A percentile compares a stretch with the other conserved stretches of the same genome.
These are phyloP conservation scores for Temnothorax nylanderi DNA, from an alignment of 1,140 invertebrate species.

Conservation along the genomic window DNA sequence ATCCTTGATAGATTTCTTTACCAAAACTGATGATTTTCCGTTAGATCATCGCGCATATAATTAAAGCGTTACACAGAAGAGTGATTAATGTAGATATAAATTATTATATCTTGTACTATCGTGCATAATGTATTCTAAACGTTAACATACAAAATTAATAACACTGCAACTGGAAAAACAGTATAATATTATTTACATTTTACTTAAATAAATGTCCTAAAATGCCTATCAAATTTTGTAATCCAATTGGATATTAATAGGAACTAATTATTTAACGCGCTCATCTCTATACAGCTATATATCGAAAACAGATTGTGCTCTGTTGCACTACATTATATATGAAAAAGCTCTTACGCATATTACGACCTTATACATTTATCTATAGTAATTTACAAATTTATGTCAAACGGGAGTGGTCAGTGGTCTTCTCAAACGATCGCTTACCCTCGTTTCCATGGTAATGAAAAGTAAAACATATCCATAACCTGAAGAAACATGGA, in stretches of 20 bases:
- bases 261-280: slow-evolving; percentile 13
- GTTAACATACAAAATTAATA: slow-evolving; percentile 44
- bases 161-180: not conserved
- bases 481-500: slow-evolving; percentile 54
- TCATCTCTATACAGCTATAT: not conserved
- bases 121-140: slow-evolving; percentile 56
- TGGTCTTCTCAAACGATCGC: not conserved
- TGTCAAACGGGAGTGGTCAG: not conserved
- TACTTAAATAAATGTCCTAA: slow-evolving; percentile 28
- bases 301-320: not conserved
- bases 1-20: slow-evolving; percentile 48
- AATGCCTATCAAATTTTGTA: slow-evolving; percentile 25
- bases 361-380: not conserved
- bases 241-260: slow-evolving; percentile 8
- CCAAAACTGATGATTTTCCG: slow-evolving; percentile 59
- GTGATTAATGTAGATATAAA: slow-evolving; percentile 50
- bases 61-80: slow-evolving; percentile 31
- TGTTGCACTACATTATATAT: not conserved
- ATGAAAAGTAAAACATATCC: slow-evolving; percentile 59
- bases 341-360: slow-evolving; percentile 4
- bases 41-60: slow-evolving; percentile 53
- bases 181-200: slow-evolving; percentile 50
- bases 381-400: slow-evolving; percentile 3
- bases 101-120: slow-evolving; percentile 57
- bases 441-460: slow-evolving; percentile 45